These are phyloP conservation scores for Andrena fulva DNA, from an alignment of 2,888 invertebrate species.

Conservation along the genomic window DNA sequence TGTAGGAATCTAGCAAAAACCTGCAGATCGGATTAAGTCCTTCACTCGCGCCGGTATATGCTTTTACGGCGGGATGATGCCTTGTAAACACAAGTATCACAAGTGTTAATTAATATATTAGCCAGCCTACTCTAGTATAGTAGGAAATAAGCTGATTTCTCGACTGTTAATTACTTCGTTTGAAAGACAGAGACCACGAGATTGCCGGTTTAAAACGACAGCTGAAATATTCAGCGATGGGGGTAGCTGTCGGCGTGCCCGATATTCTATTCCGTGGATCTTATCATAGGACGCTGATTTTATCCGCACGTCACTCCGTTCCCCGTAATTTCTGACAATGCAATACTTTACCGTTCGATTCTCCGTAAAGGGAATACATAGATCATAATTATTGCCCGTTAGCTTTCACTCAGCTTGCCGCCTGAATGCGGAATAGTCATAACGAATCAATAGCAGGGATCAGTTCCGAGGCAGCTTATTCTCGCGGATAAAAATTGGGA, in stretches of 20 bases:
- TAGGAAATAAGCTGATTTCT: neutral
- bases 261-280: too few relatives aligned
- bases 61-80: neutral
- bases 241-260: neutral
- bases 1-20: neutral
- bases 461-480: constrained; percentile 19
- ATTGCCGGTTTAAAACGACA: neutral
- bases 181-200: neutral
- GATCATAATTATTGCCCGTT: neutral
- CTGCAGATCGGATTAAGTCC: too few relatives aligned
- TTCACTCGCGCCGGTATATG: too few relatives aligned
- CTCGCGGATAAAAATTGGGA: constrained; percentile 55
- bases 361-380: too few relatives aligned
- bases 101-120: neutral
- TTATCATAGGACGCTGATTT: too few relatives aligned
- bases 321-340: too few relatives aligned
- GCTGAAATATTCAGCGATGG: neutral
- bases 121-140: neutral
- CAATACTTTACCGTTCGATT: too few relatives aligned
- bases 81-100: neutral
- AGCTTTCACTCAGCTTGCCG: neutral
- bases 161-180: neutral
- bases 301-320: too few relatives aligned
- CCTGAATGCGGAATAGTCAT: neutral
- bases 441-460: neutral